phyloP scores from a whole-genome alignment of 2,113 vertebrate species.

The Petrocephalus zakoni region DNA sequence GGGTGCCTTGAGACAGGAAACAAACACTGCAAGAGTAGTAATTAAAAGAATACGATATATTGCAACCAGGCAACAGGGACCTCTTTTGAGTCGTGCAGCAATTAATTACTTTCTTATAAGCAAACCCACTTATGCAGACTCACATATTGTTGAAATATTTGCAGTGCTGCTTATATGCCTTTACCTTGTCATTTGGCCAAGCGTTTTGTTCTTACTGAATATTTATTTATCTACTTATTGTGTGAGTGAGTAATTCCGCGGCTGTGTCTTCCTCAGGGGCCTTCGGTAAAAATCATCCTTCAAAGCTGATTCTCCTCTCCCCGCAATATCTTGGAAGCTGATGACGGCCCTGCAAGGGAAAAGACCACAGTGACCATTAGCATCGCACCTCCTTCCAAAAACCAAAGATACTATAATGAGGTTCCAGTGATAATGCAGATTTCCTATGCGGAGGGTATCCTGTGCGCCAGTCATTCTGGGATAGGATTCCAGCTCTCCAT shows the following conservation, averaged over 20 bases:
- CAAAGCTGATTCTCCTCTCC: background rate
- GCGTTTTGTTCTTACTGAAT: background rate
- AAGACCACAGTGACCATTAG: background rate
- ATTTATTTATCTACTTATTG: background rate
- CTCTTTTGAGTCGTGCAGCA: background rate
- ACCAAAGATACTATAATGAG: background rate
- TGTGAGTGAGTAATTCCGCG: background rate
- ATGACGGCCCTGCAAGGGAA: background rate
- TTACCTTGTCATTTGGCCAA: background rate
- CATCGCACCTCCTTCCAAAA: background rate
- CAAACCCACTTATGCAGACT: background rate
- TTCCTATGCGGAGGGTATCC: background rate
- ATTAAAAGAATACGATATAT: slow-evolving; percentile 18
- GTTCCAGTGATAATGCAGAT: background rate
- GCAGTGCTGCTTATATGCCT: background rate
- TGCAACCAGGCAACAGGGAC: background rate
- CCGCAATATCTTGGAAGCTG: background rate
- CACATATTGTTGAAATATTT: background rate
- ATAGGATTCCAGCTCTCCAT: background rate
- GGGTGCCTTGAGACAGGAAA: slow-evolving; percentile 12
- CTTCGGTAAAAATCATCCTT: background rate
- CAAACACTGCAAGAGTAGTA: slow-evolving; percentile 10
- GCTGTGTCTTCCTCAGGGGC: background rate
- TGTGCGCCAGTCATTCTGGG: background rate
- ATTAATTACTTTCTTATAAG: slow-evolving; percentile 10